phyloP scores from a whole-genome alignment of 2,888 invertebrate species.

The Epicampocera succincta region DNA sequence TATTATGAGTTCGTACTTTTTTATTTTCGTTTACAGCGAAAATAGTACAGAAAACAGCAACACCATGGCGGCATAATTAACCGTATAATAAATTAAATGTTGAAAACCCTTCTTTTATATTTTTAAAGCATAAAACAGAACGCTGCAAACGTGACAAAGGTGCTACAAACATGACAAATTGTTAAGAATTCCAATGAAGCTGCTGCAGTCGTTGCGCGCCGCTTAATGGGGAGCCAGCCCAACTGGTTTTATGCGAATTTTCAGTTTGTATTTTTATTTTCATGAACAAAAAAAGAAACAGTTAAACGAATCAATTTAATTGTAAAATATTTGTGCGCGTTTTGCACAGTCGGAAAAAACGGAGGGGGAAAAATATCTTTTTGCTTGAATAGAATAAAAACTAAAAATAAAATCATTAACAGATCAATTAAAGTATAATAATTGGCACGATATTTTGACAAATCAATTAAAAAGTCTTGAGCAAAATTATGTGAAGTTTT shows the following conservation, averaged over 20 bases:
- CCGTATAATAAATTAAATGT: slow-evolving; percentile 38
- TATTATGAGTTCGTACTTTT: slow-evolving; percentile 40
- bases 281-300: not conserved
- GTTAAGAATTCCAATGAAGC: slow-evolving; percentile 35
- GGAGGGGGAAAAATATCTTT: too few species aligned
- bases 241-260: slow-evolving; percentile 9
- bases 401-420: not conserved
- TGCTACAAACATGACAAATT: slow-evolving; percentile 45
- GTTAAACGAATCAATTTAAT: too few species aligned
- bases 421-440: too few species aligned
- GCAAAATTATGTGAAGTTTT: too few species aligned
- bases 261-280: not conserved
- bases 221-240: not conserved
- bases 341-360: too few species aligned
- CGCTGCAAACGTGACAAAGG: slow-evolving; percentile 35
- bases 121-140: not conserved
- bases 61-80: slow-evolving; percentile 49
- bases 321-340: too few species aligned
- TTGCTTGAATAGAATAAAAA: not conserved
- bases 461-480: too few species aligned
- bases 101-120: not conserved
- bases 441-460: too few species aligned
- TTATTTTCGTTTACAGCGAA: slow-evolving; percentile 22
- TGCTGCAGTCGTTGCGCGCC: too few species aligned
- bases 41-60: not conserved